Percentiles rank a stretch among this genome's conserved stretches.
Evolutionary conservation across 2,113 vertebrate genomes (phyloP).

Genomic region (Apeltes quadracus): DNA sequence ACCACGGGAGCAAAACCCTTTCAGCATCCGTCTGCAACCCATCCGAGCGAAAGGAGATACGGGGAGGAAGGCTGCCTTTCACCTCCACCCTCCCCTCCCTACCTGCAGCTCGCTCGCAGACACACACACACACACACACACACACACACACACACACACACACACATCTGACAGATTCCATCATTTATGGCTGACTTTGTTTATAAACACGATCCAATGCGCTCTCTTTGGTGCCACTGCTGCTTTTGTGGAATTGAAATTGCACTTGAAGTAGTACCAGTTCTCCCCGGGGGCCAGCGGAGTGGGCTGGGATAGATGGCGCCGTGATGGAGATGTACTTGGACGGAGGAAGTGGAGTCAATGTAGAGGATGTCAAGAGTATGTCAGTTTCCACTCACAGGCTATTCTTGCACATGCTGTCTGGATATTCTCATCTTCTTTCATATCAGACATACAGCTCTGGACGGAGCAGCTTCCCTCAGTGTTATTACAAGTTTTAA

Average conservation of each 20-base stretch:
- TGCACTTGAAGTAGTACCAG: constrained; percentile 56
- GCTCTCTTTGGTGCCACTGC: constrained; percentile 10
- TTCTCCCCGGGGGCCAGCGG: constrained; percentile 40
- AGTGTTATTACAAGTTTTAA: constrained; percentile 64
- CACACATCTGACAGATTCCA: constrained; percentile 49
- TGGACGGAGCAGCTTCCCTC: constrained; percentile 30
- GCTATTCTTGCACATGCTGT: constrained; percentile 37
- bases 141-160: not conserved
- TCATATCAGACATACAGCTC: constrained; percentile 28
- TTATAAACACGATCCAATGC: constrained; percentile 69
- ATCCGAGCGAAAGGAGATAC: constrained; percentile 55
- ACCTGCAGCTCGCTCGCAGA: constrained; percentile 30
- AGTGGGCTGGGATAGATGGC: constrained; percentile 52
- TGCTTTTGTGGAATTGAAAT: constrained; percentile 60
- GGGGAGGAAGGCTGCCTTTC: constrained; percentile 38
- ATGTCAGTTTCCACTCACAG: constrained; percentile 28
- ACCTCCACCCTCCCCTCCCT: constrained; percentile 45
- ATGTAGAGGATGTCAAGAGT: constrained; percentile 25
- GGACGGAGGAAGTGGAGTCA: constrained; percentile 42
- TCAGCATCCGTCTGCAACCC: constrained; percentile 49
- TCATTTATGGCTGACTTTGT: constrained; percentile 80
- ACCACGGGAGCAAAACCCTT: constrained; percentile 41
- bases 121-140: too few species aligned
- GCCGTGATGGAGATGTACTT: constrained; percentile 61
- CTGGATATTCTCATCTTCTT: constrained; percentile 36